A percentile compares a stretch with the other conserved stretches of the same genome.
These are phyloP conservation scores for Periophthalmodon schlosseri DNA, from an alignment of 2,113 vertebrate species.

Conservation along the genomic window DNA sequence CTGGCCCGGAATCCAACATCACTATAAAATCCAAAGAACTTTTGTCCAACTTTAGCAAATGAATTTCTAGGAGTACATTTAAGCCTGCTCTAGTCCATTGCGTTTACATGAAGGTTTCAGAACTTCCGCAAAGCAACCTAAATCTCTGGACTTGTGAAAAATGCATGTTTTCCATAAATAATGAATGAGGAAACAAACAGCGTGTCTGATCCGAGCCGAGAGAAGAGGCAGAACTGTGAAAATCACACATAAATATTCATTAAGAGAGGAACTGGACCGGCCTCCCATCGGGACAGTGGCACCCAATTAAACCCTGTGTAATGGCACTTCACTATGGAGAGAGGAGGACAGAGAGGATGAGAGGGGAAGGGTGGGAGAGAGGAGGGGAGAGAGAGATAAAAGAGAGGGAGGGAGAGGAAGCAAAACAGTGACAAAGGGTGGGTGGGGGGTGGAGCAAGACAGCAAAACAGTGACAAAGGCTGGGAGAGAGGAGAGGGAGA, in stretches of 20 bases:
- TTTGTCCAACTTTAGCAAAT: background rate
- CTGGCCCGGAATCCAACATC: too few species aligned
- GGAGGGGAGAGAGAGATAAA: too few species aligned
- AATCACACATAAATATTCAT: slow-evolving; percentile 54
- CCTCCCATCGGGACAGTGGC: slow-evolving; percentile 40
- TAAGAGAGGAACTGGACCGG: slow-evolving; percentile 31
- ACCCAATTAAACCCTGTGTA: slow-evolving; percentile 43
- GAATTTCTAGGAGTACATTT: background rate
- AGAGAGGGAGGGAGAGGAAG: too few species aligned
- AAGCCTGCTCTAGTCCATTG: background rate
- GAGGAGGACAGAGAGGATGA: slow-evolving; percentile 7
- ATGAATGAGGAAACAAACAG: slow-evolving; percentile 12
- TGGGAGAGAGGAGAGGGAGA: too few species aligned
- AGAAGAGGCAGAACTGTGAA: slow-evolving; percentile 38
- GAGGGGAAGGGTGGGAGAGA: background rate
- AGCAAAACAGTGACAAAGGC: too few species aligned
- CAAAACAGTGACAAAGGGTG: too few species aligned
- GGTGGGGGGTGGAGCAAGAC: too few species aligned
- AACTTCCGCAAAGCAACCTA: background rate
- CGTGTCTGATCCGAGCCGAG: slow-evolving; percentile 7
- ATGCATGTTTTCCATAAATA: background rate
- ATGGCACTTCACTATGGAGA: slow-evolving; percentile 32
- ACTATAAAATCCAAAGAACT: too few species aligned
- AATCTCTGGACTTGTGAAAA: background rate
- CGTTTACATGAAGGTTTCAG: background rate